Conservation (phyloP, 2,888 invertebrate species). For the Heteropelma amictum region DNA sequence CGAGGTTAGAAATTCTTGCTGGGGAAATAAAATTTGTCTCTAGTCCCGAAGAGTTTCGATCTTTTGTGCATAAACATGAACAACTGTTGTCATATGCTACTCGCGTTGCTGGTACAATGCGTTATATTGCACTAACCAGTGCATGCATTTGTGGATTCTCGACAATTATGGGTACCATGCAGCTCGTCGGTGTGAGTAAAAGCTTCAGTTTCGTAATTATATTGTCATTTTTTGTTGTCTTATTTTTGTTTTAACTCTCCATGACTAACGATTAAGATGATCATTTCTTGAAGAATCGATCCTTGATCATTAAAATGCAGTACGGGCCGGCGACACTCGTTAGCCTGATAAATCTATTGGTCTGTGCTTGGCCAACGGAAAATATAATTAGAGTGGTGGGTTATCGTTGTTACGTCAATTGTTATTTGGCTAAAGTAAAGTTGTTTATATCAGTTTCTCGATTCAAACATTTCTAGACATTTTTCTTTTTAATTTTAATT, state of each 20-base stretch:
- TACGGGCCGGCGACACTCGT: slow-evolving; percentile 29
- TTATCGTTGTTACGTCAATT: no score
- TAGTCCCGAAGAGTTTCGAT: not conserved
- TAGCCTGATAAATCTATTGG: slow-evolving; percentile 30
- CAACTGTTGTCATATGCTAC: slow-evolving; percentile 38
- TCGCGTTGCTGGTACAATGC: slow-evolving; percentile 44
- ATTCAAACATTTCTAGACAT: no score
- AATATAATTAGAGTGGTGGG: slow-evolving; percentile 52
- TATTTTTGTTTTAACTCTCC: no score
- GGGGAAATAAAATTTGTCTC: slow-evolving; percentile 1
- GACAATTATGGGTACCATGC: slow-evolving; percentile 54
- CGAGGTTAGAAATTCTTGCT: slow-evolving; percentile 57
- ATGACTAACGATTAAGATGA: no score
- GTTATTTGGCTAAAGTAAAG: no score
- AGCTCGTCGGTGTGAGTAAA: slow-evolving; percentile 56
- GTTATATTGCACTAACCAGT: slow-evolving; percentile 42
- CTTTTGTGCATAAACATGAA: slow-evolving; percentile 34
- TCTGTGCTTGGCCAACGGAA: slow-evolving; percentile 51
- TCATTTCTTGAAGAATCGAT: slow-evolving; percentile 31
- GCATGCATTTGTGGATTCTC: slow-evolving; percentile 21
- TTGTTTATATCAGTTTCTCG: no score
- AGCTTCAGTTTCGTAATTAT: no score
- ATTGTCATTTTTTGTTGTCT: not conserved
- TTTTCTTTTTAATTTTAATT: no score
- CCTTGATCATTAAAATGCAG: slow-evolving; percentile 35